Evolutionary conservation across 2,113 vertebrate species (phyloP).

Genomic region (Sebastes fasciatus): DNA sequence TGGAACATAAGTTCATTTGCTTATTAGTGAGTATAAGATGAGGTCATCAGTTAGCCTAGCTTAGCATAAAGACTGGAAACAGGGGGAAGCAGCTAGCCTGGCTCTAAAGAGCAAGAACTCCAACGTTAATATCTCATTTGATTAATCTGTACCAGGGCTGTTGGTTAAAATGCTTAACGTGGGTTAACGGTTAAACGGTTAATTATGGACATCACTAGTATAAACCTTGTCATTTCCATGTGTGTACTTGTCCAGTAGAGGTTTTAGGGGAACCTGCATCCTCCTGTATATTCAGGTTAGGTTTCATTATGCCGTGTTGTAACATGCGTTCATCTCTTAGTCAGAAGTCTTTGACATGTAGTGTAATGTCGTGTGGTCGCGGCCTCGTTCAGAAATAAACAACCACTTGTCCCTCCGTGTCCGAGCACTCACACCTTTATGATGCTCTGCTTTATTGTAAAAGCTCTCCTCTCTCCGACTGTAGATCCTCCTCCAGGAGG

Average conservation of each 20-base stretch:
- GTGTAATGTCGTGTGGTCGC: background rate
- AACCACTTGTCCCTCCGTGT: slow-evolving; percentile 35
- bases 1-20: too few relatives aligned
- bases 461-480: slow-evolving; percentile 8
- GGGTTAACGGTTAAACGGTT: too few relatives aligned
- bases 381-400: background rate
- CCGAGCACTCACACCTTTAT: slow-evolving; percentile 35
- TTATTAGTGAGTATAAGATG: too few relatives aligned
- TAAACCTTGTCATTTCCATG: background rate
- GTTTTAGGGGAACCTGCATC: background rate
- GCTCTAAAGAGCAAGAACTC: too few relatives aligned
- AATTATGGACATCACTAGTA: too few relatives aligned
- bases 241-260: background rate
- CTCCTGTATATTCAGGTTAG: background rate
- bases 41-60: too few relatives aligned
- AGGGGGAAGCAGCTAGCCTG: too few relatives aligned
- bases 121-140: too few relatives aligned
- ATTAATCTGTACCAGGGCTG: too few relatives aligned
- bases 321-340: background rate
- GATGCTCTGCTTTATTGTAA: slow-evolving; percentile 56
- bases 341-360: background rate
- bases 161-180: too few relatives aligned
- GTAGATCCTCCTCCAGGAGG: slow-evolving; percentile 52
- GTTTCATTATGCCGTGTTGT: background rate
- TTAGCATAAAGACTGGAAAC: too few relatives aligned